Percentiles rank a stretch among this genome's conserved stretches.
These are phyloP conservation scores for Drosophila macrospina DNA, from an alignment of 2,888 invertebrate genomes.

Conservation along the genomic window DNA sequence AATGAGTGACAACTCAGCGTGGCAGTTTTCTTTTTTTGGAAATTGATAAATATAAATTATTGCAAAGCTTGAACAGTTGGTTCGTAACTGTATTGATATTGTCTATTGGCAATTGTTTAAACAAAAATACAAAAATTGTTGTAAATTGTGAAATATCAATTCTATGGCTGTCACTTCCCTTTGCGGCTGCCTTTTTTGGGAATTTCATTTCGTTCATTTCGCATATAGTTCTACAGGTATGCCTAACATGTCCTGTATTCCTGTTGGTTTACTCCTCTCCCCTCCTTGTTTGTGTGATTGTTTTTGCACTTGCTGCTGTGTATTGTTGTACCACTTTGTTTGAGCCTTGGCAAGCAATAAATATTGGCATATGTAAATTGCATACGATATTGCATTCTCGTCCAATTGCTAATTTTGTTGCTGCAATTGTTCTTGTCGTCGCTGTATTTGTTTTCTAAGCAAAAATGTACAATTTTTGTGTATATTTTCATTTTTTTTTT, in stretches of 20 bases:
- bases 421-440: conserved; percentile 18
- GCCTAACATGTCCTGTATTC: conserved; percentile 24
- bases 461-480: too few relatives aligned
- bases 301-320: too few relatives aligned
- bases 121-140: conserved; percentile 20
- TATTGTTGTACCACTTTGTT: conserved; percentile 28
- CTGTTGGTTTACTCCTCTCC: conserved; percentile 1
- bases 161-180: conserved; percentile 11
- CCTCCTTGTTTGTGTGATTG: background rate
- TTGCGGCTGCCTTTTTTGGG: conserved; percentile 40
- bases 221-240: conserved; percentile 38
- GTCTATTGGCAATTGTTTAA: conserved; percentile 30
- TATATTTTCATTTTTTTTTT: too few relatives aligned
- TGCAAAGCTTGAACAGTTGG: conserved; percentile 20
- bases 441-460: conserved; percentile 18
- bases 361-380: conserved; percentile 64
- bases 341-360: conserved; percentile 52
- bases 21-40: conserved; percentile 37
- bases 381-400: conserved; percentile 32
- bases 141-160: conserved; percentile 54
- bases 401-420: conserved; percentile 41
- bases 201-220: conserved; percentile 50
- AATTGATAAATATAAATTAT: conserved; percentile 75
- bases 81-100: conserved; percentile 43
- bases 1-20: conserved; percentile 18